Conservation (phyloP, 2,797 vertebrate genomes). For the Pangasius macronema region DNA sequence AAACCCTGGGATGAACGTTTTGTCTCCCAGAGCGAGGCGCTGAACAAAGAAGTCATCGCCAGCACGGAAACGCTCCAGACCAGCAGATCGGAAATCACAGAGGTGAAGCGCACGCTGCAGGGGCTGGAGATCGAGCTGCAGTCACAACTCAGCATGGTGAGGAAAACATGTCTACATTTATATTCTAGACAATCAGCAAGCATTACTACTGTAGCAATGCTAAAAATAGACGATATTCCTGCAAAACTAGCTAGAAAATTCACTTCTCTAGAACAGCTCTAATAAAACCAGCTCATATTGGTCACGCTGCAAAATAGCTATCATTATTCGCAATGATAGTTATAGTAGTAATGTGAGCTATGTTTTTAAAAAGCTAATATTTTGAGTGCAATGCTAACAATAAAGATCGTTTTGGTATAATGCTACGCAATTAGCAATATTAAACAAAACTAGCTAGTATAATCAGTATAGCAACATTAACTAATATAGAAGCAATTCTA, state of each 20-base stretch:
- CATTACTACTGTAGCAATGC: not conserved
- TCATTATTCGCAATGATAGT: not conserved
- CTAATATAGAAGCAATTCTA: not conserved
- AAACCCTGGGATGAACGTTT: not conserved
- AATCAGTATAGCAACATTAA: not conserved
- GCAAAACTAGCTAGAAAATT: not conserved
- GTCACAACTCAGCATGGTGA: constrained; percentile 76
- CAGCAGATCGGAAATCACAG: constrained; percentile 45
- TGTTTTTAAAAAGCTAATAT: not conserved
- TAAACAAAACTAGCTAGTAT: not conserved
- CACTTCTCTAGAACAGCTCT: not conserved
- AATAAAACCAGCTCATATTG: not conserved
- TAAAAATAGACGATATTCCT: not conserved
- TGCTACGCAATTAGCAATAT: not conserved
- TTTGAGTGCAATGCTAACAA: not conserved
- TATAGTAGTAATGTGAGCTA: too few species aligned
- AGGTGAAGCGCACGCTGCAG: constrained; percentile 67
- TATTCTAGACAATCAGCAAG: not conserved
- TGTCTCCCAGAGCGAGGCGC: constrained; percentile 20
- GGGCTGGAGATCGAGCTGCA: constrained; percentile 81
- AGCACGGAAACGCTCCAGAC: constrained; percentile 47
- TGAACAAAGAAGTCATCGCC: constrained; percentile 49
- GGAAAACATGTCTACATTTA: constrained; percentile 6
- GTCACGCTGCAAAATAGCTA: not conserved
- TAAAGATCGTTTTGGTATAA: not conserved